Conservation (phyloP, 2,797 vertebrate genomes). For the Melopsittacus undulatus region DNA sequence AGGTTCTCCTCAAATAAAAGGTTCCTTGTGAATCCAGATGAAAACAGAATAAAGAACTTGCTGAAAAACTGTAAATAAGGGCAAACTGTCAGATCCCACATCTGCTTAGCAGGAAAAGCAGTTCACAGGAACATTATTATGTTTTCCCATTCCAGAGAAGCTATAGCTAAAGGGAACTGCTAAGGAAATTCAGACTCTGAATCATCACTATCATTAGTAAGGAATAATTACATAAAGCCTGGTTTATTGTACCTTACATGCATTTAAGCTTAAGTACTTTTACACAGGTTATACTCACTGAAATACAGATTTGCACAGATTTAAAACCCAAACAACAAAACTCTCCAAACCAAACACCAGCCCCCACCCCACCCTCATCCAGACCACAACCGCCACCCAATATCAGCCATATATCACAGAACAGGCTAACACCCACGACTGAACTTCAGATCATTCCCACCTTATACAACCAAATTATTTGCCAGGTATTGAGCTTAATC, state of each 20-base stretch:
- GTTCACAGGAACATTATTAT: background rate
- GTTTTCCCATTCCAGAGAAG: background rate
- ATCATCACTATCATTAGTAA: background rate
- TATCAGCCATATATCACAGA: background rate
- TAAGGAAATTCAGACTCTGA: background rate
- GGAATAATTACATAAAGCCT: background rate
- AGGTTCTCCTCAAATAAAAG: background rate
- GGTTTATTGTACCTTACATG: background rate
- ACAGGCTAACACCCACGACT: background rate
- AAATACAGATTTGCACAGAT: background rate
- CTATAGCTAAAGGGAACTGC: background rate
- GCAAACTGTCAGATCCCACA: background rate
- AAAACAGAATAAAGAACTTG: background rate
- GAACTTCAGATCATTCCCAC: background rate
- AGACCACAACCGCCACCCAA: background rate
- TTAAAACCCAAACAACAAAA: background rate
- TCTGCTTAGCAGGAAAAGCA: constrained; percentile 2
- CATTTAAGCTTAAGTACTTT: background rate
- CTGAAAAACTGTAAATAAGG: background rate
- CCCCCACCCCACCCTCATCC: background rate
- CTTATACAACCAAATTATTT: background rate
- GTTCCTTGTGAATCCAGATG: background rate
- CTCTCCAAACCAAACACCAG: background rate
- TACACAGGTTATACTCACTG: background rate
- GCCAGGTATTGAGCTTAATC: background rate